Base-by-base conservation (phyloP, 2,888 invertebrate species). In the Rhamnusium bicolor region DNA sequence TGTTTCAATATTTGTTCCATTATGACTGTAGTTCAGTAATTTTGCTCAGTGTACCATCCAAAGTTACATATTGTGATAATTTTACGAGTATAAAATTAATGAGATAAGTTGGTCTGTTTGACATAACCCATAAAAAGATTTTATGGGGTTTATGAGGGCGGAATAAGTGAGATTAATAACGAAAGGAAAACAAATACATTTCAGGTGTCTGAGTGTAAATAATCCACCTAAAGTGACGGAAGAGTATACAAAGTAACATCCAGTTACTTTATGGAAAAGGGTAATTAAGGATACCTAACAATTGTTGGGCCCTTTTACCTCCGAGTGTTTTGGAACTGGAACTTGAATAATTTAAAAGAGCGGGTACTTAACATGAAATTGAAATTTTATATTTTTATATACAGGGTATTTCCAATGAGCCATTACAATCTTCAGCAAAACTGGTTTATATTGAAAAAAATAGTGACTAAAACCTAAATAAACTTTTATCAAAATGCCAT, bases 81-180 rank as follows among this genome's bases (percentile, higher is more conserved):
- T 40, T 12, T 27, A n/a, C 27, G n/a, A 56, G 27, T 27, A 24
- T 56, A 56, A 56, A 56, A 56, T 56, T 56, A 56, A 56, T 56
- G 54, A 56, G n/a, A 27, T 14, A 56, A 27, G 54, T 24, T 24
- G 27, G 54, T 21, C n/a, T 8, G n/a, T 56, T n/a, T 56, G 54
- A 24, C 54, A 56, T 24, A 56, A 24, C 54, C 54, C 16, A 56
- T 56, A 56, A 56, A 54, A 56, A 27, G 27, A 14, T 27, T 27
- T 27, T 56, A 27, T 24, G 6, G 54, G 54, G 54, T 56, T 27
- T 14, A 56, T 56, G 27, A 56, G 54, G 24, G 54, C 14, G 54
- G 27, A 56, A 27, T 24, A 56, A 56, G 54, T 56, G 27, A 56
- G 54, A 56, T 27, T 56, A 56, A 56, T 24, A 27, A 27, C 14